Base-by-base conservation (phyloP, 2,888 invertebrate species). In the Cephus sareptanus region DNA sequence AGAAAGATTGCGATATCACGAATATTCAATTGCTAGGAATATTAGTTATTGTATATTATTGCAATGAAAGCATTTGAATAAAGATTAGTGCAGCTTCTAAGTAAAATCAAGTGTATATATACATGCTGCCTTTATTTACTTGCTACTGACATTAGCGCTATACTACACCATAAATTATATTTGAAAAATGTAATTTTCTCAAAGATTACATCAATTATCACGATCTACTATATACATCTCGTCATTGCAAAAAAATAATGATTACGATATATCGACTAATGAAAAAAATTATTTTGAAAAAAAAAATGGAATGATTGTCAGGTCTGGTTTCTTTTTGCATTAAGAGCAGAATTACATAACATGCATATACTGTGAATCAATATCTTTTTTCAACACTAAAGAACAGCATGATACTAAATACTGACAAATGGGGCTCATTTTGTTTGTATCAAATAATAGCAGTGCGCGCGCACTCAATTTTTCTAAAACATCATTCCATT, bases 81-180 rank as follows among this genome's bases (percentile, higher is more conserved):
- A 31, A 71, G 34, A 71, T 71, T 71, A 71, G 71, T 71, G 31
- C 71, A 71, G 71, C 34, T 13, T 31, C 11, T 71, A 71, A 71
- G 1, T 71, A 71, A 34, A 71, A 71, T 33, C 9, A 71, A 71
- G 31, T 71, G 31, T 71, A 33, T 56, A 33, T 56, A 23, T 56
- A 56, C 56, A 56, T 56, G 56, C 56, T 56, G 56, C 56, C 9
- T 56, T 56, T 56, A 56, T 23, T 56, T 56, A 56, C 15, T 23
- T 56, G 56, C 56, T 56, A 56, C 56, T 9, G 23, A 56, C 23
- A 23, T 23, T 23, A 56, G 56, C 40, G 40, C 56, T 56, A 56
- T 56, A 56, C 40, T 23, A 56, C 9, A 56, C 9, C 56, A 56
- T 15, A 56, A 56, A 56, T 56, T 2, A 56, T 56, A 15, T 56